Conservation (phyloP, 2,113 vertebrate species). For the Platysteira castanea region DNA sequence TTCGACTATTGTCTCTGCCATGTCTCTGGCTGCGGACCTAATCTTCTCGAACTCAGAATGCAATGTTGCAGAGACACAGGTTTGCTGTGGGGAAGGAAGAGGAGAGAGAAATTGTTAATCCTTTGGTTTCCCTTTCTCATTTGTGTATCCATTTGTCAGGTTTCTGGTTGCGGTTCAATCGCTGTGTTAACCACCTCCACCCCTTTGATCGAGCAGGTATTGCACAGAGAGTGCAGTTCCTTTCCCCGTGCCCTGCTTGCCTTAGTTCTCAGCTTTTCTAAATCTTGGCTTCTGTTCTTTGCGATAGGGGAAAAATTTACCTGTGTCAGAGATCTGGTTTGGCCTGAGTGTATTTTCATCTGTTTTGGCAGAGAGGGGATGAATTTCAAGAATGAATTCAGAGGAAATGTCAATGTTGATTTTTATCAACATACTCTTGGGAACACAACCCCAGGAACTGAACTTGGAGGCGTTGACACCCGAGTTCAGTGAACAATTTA, state of each 20-base stretch:
- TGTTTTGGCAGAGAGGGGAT: not conserved
- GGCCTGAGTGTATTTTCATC: not conserved
- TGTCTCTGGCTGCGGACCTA: accelerated
- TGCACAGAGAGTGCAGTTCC: not conserved
- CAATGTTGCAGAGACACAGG: accelerated
- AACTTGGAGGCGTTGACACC: not conserved
- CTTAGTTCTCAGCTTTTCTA: not conserved
- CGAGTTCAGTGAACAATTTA: not conserved
- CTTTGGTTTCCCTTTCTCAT: not conserved
- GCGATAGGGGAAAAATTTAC: not conserved
- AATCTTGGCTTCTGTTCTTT: not conserved
- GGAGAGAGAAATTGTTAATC: not conserved
- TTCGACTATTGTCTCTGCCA: accelerated
- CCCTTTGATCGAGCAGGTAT: not conserved
- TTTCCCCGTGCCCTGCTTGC: not conserved
- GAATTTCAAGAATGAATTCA: not conserved
- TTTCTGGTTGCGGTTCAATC: not conserved
- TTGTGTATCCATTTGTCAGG: not conserved
- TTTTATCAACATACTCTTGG: not conserved
- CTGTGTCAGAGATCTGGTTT: not conserved
- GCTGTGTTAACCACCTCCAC: not conserved
- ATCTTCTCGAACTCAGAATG: accelerated
- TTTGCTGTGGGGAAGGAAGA: not conserved
- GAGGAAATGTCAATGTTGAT: not conserved
- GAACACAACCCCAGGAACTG: not conserved